A percentile compares a stretch with the other conserved stretches of the same genome.
Evolutionary conservation across 1,140 invertebrate species (phyloP).

Genomic region (Cotesia glomerata): DNA sequence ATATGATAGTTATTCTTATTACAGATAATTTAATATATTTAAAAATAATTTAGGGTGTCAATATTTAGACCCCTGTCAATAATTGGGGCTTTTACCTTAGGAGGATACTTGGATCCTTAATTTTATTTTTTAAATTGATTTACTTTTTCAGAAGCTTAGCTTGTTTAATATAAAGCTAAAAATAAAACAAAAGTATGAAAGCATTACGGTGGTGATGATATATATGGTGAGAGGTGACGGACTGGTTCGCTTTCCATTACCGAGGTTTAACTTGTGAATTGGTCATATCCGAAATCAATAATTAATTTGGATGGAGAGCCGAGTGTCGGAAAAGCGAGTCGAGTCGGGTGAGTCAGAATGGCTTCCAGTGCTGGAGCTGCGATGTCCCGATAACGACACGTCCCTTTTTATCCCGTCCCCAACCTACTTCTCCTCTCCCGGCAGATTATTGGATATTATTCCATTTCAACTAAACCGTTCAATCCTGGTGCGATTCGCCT

Average conservation of each 20-base stretch:
- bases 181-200: too few relatives aligned
- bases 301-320: conserved; percentile 52
- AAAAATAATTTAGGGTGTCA: too few relatives aligned
- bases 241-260: conserved; percentile 49
- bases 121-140: too few relatives aligned
- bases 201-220: too few relatives aligned
- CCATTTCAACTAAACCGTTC: conserved; percentile 56
- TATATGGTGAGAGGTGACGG: conserved; percentile 33
- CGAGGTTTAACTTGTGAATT: conserved; percentile 36
- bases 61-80: too few relatives aligned
- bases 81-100: too few relatives aligned
- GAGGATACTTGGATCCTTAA: too few relatives aligned
- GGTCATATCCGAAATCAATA: conserved; percentile 60
- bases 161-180: too few relatives aligned
- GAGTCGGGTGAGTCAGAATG: conserved; percentile 28
- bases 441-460: conserved; percentile 62
- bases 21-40: too few relatives aligned
- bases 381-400: conserved; percentile 51
- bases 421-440: conserved; percentile 26
- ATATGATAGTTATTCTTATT: too few relatives aligned
- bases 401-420: conserved; percentile 55
- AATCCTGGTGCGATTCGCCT: conserved; percentile 58
- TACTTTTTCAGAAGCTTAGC: too few relatives aligned
- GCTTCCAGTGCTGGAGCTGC: conserved; percentile 38
- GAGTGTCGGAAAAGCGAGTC: conserved; percentile 16